A percentile compares a stretch with the other conserved stretches of the same genome.
phyloP scores from a whole-genome alignment of 2,888 invertebrate genomes.

The Agonopterix heracliana region DNA sequence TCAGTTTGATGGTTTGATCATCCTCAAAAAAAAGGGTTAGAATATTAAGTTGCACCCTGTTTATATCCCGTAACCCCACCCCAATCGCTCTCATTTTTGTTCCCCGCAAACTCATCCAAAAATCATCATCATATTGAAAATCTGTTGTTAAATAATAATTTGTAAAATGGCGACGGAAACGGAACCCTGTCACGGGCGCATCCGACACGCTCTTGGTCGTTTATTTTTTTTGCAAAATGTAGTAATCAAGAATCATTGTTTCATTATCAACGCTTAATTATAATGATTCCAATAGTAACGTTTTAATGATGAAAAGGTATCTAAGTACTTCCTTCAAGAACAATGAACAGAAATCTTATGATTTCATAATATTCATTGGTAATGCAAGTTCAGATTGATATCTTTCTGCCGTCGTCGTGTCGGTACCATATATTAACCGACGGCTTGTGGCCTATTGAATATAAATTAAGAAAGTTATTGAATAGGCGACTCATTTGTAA shows the following conservation, averaged over 20 bases:
- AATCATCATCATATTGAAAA: too few relatives aligned
- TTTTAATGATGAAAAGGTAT: too few relatives aligned
- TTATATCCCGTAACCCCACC: too few relatives aligned
- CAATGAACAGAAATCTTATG: conserved; percentile 11
- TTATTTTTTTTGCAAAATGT: conserved; percentile 18
- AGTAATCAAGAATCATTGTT: conserved; percentile 2
- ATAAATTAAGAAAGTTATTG: conserved; percentile 44
- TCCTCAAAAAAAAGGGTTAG: too few relatives aligned
- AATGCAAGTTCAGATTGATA: conserved; percentile 42
- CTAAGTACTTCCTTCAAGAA: neutral
- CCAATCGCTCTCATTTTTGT: too few relatives aligned
- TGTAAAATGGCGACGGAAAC: too few relatives aligned
- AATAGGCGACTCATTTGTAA: conserved; percentile 29
- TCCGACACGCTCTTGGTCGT: too few relatives aligned
- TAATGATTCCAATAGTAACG: neutral
- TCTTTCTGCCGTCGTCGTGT: conserved; percentile 33
- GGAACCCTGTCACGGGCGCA: too few relatives aligned
- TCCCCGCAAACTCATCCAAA: too few relatives aligned
- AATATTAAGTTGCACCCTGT: too few relatives aligned
- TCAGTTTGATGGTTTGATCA: too few relatives aligned
- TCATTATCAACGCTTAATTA: neutral
- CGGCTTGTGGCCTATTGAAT: conserved; percentile 41
- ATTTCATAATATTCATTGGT: conserved; percentile 25
- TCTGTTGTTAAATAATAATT: too few relatives aligned
- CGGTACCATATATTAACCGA: conserved; percentile 38